These are phyloP conservation scores for Caenorhabditis angaria DNA, from an alignment of 2,888 invertebrate species.

Conservation along the genomic window DNA sequence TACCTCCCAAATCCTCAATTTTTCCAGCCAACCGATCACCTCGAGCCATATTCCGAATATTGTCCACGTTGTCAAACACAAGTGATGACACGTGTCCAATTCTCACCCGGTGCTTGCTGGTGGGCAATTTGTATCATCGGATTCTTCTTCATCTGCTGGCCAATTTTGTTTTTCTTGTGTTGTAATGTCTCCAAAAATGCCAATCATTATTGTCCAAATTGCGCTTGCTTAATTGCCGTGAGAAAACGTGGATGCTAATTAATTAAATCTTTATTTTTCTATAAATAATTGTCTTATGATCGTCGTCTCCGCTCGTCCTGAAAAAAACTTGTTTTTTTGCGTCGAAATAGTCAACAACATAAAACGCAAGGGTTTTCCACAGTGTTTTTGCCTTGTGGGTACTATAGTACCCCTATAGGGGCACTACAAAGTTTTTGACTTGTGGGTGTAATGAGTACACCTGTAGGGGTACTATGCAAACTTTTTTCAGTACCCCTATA, in stretches of 20 bases:
- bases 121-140: constrained; percentile 25
- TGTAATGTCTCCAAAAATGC: constrained; percentile 30
- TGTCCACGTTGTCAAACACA: constrained; percentile 12
- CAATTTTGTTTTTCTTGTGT: constrained; percentile 8
- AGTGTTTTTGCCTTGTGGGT: constrained; percentile 51
- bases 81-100: constrained; percentile 19
- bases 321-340: neutral
- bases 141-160: constrained; percentile 8
- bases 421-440: too few relatives aligned
- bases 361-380: too few relatives aligned
- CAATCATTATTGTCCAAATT: constrained; percentile 37
- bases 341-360: too few relatives aligned
- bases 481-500: too few relatives aligned
- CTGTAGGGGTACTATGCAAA: too few relatives aligned
- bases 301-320: neutral
- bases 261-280: too few relatives aligned
- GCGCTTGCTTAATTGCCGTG: constrained; percentile 21
- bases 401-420: too few relatives aligned
- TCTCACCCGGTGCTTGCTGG: constrained; percentile 26
- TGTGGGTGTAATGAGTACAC: too few relatives aligned
- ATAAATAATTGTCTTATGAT: too few relatives aligned
- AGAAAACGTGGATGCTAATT: constrained; percentile 34
- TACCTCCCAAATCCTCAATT: too few relatives aligned
- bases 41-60: neutral
- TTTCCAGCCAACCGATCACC: neutral